phyloP scores from a whole-genome alignment of 2,888 invertebrate genomes.

The Drosophila peninsularis region DNA sequence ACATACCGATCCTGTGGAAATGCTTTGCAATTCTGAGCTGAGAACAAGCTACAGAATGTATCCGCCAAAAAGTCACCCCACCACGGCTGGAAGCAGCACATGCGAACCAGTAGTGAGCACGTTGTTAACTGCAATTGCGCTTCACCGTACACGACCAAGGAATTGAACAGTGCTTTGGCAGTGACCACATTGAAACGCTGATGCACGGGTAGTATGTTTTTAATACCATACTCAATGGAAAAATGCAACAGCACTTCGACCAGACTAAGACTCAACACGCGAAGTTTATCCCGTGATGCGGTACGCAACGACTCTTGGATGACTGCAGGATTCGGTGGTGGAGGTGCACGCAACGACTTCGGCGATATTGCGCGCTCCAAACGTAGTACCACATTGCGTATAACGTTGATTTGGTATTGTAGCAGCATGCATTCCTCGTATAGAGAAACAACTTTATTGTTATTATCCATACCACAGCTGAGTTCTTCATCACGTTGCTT shows the following conservation, averaged over 20 bases:
- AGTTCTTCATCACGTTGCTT: conserved; percentile 87
- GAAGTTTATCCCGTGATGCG: conserved; percentile 92
- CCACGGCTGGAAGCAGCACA: conserved; percentile 90
- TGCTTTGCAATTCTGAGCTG: conserved; percentile 90
- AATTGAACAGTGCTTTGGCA: conserved; percentile 89
- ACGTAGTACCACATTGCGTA: conserved; percentile 90
- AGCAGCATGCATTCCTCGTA: conserved; percentile 89
- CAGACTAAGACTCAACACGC: conserved; percentile 92
- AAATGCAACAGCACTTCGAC: conserved; percentile 92
- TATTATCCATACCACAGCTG: conserved; percentile 84
- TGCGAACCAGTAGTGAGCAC: conserved; percentile 91
- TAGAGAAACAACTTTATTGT: conserved; percentile 85
- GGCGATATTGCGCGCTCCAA: conserved; percentile 87
- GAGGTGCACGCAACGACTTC: conserved; percentile 75
- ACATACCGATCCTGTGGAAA: conserved; percentile 93
- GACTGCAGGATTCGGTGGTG: conserved; percentile 19
- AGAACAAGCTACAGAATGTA: conserved; percentile 91
- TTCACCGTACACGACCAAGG: conserved; percentile 91
- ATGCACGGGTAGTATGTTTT: conserved; percentile 83
- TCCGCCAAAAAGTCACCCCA: conserved; percentile 96
- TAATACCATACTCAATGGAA: conserved; percentile 87
- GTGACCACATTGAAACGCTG: conserved; percentile 84
- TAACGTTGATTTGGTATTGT: conserved; percentile 95
- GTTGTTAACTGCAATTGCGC: conserved; percentile 92
- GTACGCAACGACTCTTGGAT: conserved; percentile 86